Base-by-base conservation (phyloP, 1,140 invertebrate species). In the Venturia canescens region DNA sequence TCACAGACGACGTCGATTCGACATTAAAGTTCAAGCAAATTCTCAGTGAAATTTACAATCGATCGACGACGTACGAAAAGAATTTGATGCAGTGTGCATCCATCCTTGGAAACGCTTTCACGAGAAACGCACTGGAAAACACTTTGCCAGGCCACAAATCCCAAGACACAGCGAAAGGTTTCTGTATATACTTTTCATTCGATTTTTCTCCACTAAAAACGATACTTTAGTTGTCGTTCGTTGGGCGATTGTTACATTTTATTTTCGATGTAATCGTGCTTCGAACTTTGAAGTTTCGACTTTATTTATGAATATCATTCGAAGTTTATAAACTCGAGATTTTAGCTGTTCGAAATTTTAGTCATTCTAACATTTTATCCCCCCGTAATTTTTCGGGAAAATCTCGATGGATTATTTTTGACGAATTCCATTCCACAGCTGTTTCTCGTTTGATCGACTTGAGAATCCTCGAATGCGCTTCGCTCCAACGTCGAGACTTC, bases 11-110 rank as follows among this genome's bases (percentile, higher is more conserved):
- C 13, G 60, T 27, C 18, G 26, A 75, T 29, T 67, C 60, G n/a
- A 48, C 15, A 44, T 60, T 78, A 13, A 34, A 67, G 26, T 13
- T 78, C 50, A 27, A 44, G 16, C 21, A 44, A 44, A 66, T 87
- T 16, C 67, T 74, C 26, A 21, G 21, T 27, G 63, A 83, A 29
- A 83, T 86, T 5, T 87, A 80, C 23, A 15, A 80, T 5, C 77
- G 29, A 67, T 84, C 87, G 72, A 92, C 90, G 0, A 86, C 91
- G 0, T 93, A 93, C 81, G 94, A 94, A 83, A 93, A 94, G 85
- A 88, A 93, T 79, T 82, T 94, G 4, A 82, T 94, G 0, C 94
- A 94, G 85, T 93, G 92, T 78, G 92, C 92, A 3, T 89, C 93
- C 0, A 90, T 93, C 0, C 83, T 94, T 3, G 94, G 94, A 4